Conservation (phyloP, 2,113 vertebrate genomes). For the Corapipo altera region DNA sequence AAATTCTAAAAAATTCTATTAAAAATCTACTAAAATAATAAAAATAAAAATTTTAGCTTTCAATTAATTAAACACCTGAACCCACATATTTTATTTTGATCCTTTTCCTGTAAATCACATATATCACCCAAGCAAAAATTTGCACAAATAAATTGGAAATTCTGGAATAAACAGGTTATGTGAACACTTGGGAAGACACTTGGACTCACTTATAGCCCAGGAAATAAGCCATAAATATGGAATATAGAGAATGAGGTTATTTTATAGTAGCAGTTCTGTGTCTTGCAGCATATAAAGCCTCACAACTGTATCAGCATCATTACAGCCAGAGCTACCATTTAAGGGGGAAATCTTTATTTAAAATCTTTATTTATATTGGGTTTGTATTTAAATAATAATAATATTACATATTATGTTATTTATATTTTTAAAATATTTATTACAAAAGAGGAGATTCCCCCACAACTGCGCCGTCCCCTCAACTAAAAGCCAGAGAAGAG, state of each 20-base stretch:
- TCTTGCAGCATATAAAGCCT: neutral
- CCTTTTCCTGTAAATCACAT: neutral
- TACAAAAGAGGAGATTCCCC: neutral
- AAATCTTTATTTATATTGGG: neutral
- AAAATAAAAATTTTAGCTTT: neutral
- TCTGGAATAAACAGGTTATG: neutral
- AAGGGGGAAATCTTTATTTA: neutral
- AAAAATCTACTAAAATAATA: neutral
- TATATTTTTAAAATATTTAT: neutral
- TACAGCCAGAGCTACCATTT: neutral
- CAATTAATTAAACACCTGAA: neutral
- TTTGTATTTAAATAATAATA: neutral
- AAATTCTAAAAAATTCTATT: neutral
- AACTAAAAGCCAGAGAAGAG: neutral
- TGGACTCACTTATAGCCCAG: neutral
- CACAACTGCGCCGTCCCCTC: neutral
- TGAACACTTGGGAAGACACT: neutral
- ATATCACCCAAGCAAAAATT: neutral
- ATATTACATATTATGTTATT: neutral
- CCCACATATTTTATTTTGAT: neutral
- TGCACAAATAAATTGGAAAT: neutral
- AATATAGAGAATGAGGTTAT: neutral
- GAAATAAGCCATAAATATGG: neutral
- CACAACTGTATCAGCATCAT: neutral
- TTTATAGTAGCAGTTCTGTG: neutral